Conservation (phyloP, 2,888 invertebrate genomes). For the Baronia brevicornis region DNA sequence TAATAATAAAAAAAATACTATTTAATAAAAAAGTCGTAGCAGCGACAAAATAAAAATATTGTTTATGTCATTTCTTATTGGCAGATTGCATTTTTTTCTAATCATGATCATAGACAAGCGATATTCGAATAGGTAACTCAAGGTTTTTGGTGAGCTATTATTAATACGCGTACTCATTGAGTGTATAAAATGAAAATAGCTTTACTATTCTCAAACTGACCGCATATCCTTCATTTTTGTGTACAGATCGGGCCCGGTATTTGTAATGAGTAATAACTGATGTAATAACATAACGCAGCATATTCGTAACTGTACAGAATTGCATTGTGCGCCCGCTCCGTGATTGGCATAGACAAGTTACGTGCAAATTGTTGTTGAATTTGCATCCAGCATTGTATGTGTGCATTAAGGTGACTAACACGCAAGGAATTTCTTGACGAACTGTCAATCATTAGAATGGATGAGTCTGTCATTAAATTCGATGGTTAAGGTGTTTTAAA, state of each 20-base stretch:
- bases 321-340: conserved; percentile 20
- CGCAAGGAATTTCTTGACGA: conserved; percentile 20
- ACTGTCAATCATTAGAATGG: conserved; percentile 17
- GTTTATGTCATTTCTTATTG: too few species aligned
- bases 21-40: too few species aligned
- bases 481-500: too few species aligned
- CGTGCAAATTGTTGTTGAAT: conserved; percentile 25
- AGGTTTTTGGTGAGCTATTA: not conserved
- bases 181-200: not conserved
- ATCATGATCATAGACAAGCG: too few species aligned
- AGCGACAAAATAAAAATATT: too few species aligned
- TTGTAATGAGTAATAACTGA: conserved; percentile 5
- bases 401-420: conserved; percentile 24
- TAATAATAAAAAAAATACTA: too few species aligned
- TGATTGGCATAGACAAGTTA: conserved; percentile 25
- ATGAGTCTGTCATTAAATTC: conserved; percentile 3
- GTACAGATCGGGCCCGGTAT: conserved; percentile 3
- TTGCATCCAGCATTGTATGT: conserved; percentile 28
- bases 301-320: conserved; percentile 15
- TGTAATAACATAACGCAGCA: conserved; percentile 9
- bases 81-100: too few species aligned
- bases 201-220: not conserved
- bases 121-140: too few species aligned
- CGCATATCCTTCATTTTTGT: not conserved
- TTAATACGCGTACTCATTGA: not conserved